Conservation (phyloP, 2,888 invertebrate genomes). For the Synanthedon vespiformis region DNA sequence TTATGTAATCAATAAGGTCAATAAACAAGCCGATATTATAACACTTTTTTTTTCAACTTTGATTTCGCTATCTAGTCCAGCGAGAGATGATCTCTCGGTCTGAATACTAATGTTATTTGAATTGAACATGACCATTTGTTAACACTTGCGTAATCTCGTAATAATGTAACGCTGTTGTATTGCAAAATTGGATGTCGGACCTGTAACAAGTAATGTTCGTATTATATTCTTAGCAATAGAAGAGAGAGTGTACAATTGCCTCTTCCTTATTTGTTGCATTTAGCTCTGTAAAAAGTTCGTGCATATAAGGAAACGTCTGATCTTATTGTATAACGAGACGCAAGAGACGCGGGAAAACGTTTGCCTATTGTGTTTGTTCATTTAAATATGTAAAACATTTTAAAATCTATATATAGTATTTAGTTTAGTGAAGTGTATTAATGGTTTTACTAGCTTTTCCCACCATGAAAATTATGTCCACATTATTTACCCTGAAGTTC, state of each 20-base stretch:
- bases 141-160: slow-evolving; percentile 13
- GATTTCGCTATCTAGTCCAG: slow-evolving; percentile 2
- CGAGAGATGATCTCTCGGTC: no score
- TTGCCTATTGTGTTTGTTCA: slow-evolving; percentile 38
- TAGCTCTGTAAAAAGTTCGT: not conserved
- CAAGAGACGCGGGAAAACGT: slow-evolving; percentile 58
- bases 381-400: no score
- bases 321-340: slow-evolving; percentile 53
- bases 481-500: no score
- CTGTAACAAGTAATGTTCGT: slow-evolving; percentile 17
- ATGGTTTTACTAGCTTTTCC: no score
- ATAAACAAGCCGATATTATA: no score
- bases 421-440: no score
- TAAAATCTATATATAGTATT: no score
- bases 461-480: no score
- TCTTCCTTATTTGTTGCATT: not conserved
- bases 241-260: slow-evolving; percentile 16
- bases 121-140: slow-evolving; percentile 8
- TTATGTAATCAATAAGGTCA: no score
- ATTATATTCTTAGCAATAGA: not conserved
- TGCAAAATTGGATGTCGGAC: slow-evolving; percentile 29
- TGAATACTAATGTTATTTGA: no score
- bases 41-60: not conserved
- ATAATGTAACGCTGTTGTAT: slow-evolving; percentile 16
- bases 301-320: slow-evolving; percentile 33